Evolutionary conservation across 2,888 invertebrate genomes (phyloP).

Genomic region (Philereme transversata): DNA sequence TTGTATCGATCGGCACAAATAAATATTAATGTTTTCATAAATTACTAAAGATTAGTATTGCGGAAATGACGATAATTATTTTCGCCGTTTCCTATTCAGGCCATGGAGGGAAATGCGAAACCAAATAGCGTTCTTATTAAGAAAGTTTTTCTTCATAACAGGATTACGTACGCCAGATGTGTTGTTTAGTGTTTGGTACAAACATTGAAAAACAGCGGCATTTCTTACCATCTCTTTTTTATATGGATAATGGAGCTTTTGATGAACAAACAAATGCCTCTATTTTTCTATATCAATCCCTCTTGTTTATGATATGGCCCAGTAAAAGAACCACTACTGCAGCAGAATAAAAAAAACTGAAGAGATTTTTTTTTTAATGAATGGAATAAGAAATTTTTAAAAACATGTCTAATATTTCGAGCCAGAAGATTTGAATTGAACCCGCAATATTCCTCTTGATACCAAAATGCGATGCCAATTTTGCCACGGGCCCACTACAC

Average conservation of each 20-base stretch:
- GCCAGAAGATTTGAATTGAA: too few species aligned
- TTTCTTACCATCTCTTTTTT: conserved; percentile 8
- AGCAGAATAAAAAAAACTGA: too few species aligned
- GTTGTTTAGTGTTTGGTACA: conserved; percentile 67
- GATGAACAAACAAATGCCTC: not conserved
- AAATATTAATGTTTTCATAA: conserved; percentile 14
- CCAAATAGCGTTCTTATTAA: conserved; percentile 78
- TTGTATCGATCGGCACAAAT: not conserved
- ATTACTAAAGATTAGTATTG: conserved; percentile 24
- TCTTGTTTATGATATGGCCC: too few species aligned
- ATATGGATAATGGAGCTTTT: not conserved
- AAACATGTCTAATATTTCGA: too few species aligned
- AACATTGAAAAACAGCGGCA: conserved; percentile 52
- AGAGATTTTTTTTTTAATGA: too few species aligned
- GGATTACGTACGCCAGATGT: conserved; percentile 81
- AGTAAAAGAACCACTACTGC: too few species aligned
- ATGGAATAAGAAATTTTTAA: too few species aligned
- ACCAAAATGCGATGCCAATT: too few species aligned
- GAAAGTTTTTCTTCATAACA: conserved; percentile 82
- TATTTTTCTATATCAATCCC: too few species aligned
- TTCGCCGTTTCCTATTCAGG: conserved; percentile 51
- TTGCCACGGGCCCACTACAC: too few species aligned
- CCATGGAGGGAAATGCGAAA: conserved; percentile 59
- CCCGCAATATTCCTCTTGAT: too few species aligned
- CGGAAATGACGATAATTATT: conserved; percentile 34